Conservation (phyloP, 37 sponge, comb jelly and placozoan genomes). For the Mnemiopsis leidyi region DNA sequence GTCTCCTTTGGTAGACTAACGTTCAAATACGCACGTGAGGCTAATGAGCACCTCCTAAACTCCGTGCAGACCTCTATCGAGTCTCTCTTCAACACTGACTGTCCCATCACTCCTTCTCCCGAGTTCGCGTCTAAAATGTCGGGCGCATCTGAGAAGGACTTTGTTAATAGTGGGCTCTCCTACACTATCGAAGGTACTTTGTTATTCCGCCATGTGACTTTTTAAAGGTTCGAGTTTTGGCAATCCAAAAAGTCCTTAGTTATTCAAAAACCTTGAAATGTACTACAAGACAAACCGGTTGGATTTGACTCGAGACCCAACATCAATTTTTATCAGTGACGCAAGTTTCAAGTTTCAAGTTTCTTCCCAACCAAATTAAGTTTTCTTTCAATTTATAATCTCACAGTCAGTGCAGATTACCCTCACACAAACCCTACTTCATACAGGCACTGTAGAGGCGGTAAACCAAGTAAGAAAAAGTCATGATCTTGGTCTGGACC, state of each 20-base stretch:
- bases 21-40: constrained; percentile 89
- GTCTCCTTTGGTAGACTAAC: constrained; percentile 92
- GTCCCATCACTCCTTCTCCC: constrained; percentile 44
- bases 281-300: no score
- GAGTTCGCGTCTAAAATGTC: background rate
- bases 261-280: no score
- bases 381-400: no score
- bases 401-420: no score
- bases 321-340: no score
- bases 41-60: constrained; percentile 81
- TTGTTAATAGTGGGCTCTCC: constrained; percentile 93
- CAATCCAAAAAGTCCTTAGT: no score
- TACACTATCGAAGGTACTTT: constrained; percentile 92
- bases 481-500: constrained; percentile 89
- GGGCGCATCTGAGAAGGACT: constrained; percentile 95
- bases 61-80: constrained; percentile 44
- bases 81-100: constrained; percentile 57
- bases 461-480: constrained; percentile 75
- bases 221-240: no score
- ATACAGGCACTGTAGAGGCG: constrained; percentile 37
- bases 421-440: no score
- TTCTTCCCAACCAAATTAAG: no score
- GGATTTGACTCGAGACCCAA: no score
- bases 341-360: no score
- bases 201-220: no score